phyloP scores from a whole-genome alignment of 1,140 invertebrate species.

The Stenopsyche tienmushanensis region DNA sequence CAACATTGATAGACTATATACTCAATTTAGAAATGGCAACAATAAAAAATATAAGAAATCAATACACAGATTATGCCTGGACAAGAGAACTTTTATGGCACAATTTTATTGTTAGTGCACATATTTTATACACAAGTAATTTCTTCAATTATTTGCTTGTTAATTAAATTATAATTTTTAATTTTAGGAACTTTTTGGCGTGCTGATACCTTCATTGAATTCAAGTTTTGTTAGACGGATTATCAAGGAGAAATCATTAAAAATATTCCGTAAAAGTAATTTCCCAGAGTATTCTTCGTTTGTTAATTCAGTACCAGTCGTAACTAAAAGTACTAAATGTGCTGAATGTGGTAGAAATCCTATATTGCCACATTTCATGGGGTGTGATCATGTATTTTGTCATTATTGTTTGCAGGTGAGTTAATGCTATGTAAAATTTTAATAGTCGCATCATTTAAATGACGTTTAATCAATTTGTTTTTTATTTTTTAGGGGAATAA shows the following conservation, averaged over 20 bases:
- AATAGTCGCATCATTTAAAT: background rate
- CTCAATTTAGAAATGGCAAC: constrained; percentile 56
- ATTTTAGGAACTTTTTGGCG: constrained; percentile 38
- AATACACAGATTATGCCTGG: constrained; percentile 61
- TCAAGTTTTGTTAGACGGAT: constrained; percentile 26
- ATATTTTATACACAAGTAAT: constrained; percentile 12
- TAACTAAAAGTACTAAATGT: constrained; percentile 47
- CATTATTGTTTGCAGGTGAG: constrained; percentile 51
- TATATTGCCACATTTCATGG: constrained; percentile 51
- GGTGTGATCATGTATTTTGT: constrained; percentile 51
- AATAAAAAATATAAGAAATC: constrained; percentile 53
- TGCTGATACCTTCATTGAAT: constrained; percentile 31
- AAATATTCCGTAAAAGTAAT: constrained; percentile 21
- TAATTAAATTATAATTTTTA: background rate
- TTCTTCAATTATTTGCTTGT: background rate
- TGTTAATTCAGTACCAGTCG: constrained; percentile 29
- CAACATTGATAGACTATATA: constrained; percentile 60
- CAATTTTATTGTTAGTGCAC: constrained; percentile 62
- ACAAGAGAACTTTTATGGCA: constrained; percentile 68
- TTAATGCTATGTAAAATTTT: constrained; percentile 2
- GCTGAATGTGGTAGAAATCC: constrained; percentile 48
- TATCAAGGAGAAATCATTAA: constrained; percentile 33
- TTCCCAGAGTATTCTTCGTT: constrained; percentile 14
- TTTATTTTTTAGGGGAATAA: constrained; percentile 48
- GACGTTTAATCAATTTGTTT: background rate